These are phyloP conservation scores for Lysandra coridon DNA, from an alignment of 2,888 invertebrate genomes.

Conservation along the genomic window DNA sequence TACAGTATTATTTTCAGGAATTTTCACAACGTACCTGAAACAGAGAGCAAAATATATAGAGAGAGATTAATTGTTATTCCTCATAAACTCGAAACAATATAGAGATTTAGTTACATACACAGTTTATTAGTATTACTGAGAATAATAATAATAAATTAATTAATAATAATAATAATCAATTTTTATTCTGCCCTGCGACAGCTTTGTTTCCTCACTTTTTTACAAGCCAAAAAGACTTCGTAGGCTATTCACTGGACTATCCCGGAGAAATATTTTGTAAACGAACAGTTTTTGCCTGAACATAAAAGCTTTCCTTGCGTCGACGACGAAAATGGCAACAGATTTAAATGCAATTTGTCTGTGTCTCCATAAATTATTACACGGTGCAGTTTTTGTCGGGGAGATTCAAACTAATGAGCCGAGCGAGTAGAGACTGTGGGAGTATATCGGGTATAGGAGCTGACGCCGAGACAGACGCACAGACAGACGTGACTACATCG, in stretches of 20 bases:
- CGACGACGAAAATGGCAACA: neutral
- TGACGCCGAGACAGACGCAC: neutral
- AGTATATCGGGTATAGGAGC: neutral
- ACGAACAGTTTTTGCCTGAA: neutral
- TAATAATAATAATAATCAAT: no score
- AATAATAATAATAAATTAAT: no score
- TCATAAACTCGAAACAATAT: neutral
- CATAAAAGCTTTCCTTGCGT: neutral
- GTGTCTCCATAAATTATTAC: neutral
- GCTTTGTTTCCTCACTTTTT: neutral
- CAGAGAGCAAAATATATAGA: neutral
- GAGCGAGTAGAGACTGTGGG: neutral
- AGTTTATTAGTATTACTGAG: neutral
- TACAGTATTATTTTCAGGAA: neutral
- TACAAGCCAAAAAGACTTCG: neutral
- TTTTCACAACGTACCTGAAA: neutral
- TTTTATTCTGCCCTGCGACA: neutral
- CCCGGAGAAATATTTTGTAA: neutral
- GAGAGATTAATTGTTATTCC: neutral
- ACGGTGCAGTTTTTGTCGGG: neutral
- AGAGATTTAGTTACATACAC: neutral
- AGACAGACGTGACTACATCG: neutral
- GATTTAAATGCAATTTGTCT: constrained; percentile 13
- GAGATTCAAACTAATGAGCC: neutral
- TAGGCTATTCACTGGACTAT: neutral